A percentile compares a stretch with the other conserved stretches of the same genome.
Conservation (phyloP, 2,888 invertebrate genomes). For the Cantharis flavilabris region DNA sequence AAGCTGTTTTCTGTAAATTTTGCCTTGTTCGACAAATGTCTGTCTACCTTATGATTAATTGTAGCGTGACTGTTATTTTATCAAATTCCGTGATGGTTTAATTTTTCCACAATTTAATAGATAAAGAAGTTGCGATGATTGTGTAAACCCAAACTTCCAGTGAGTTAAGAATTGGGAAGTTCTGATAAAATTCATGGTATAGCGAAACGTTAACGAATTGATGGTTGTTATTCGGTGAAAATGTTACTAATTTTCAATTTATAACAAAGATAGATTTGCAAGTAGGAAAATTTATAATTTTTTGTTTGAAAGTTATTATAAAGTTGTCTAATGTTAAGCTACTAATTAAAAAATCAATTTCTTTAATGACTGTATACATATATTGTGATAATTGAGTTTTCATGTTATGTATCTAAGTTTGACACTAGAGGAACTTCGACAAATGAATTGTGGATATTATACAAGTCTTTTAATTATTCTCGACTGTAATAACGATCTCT, state of each 20-base stretch:
- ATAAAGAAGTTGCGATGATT: not conserved
- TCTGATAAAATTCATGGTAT: not conserved
- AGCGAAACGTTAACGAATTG: not conserved
- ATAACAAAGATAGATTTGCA: not conserved
- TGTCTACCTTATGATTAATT: not conserved
- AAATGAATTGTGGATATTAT: conserved; percentile 8
- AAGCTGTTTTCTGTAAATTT: not conserved
- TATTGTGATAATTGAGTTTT: conserved; percentile 14
- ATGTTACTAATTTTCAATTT: not conserved
- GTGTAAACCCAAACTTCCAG: not conserved
- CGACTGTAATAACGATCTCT: conserved; percentile 15
- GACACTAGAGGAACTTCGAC: conserved; percentile 7
- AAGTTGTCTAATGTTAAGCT: not conserved
- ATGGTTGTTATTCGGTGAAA: not conserved
- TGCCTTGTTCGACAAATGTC: not conserved
- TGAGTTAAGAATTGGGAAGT: too few relatives aligned
- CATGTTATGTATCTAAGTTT: conserved; percentile 14
- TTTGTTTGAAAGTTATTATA: not conserved
- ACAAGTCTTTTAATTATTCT: conserved; percentile 16
- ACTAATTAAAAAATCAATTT: not conserved
- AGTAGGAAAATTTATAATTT: not conserved
- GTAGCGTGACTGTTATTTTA: not conserved
- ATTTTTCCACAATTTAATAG: not conserved
- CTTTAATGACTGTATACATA: conserved; percentile 1
- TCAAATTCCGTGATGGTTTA: not conserved